A percentile compares a stretch with the other conserved stretches of the same genome.
Evolutionary conservation across 2,113 vertebrate genomes (phyloP).

Genomic region (Larimichthys polyactis): DNA sequence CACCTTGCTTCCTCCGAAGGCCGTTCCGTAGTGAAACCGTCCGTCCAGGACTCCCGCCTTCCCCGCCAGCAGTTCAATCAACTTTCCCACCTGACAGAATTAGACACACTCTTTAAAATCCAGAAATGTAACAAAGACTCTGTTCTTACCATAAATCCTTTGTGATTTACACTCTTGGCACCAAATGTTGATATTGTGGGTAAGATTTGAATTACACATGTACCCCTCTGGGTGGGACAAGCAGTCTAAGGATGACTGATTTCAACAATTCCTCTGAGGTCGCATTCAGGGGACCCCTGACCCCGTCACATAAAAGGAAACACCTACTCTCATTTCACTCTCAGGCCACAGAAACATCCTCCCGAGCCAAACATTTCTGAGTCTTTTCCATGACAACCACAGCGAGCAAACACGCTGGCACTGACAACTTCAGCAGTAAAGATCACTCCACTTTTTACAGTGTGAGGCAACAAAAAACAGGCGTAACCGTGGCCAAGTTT

Average conservation of each 20-base stretch:
- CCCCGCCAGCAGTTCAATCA: constrained; percentile 96
- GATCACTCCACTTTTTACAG: constrained; percentile 75
- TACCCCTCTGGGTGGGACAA: constrained; percentile 40
- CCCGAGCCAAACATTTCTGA: constrained; percentile 77
- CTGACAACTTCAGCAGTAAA: constrained; percentile 69
- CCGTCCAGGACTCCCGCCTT: constrained; percentile 96
- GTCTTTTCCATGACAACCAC: constrained; percentile 73
- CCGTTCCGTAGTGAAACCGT: constrained; percentile 96
- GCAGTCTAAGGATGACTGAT: constrained; percentile 72
- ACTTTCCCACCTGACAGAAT: constrained; percentile 91
- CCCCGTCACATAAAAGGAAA: constrained; percentile 81
- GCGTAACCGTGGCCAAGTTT: constrained; percentile 46
- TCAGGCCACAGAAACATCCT: constrained; percentile 72
- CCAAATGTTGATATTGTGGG: constrained; percentile 44
- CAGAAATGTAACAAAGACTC: constrained; percentile 12
- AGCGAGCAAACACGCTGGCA: constrained; percentile 59
- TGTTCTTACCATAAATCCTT: constrained; percentile 9
- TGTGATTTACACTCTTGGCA: constrained; percentile 34
- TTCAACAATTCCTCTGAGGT: constrained; percentile 75
- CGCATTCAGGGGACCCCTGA: constrained; percentile 77
- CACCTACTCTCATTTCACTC: constrained; percentile 81
- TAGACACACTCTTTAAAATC: not conserved
- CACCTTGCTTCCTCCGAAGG: constrained; percentile 98
- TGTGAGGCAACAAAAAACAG: constrained; percentile 47
- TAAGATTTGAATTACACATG: constrained; percentile 68